phyloP scores from a whole-genome alignment of 2,888 invertebrate genomes.

The Tortrix viridana region DNA sequence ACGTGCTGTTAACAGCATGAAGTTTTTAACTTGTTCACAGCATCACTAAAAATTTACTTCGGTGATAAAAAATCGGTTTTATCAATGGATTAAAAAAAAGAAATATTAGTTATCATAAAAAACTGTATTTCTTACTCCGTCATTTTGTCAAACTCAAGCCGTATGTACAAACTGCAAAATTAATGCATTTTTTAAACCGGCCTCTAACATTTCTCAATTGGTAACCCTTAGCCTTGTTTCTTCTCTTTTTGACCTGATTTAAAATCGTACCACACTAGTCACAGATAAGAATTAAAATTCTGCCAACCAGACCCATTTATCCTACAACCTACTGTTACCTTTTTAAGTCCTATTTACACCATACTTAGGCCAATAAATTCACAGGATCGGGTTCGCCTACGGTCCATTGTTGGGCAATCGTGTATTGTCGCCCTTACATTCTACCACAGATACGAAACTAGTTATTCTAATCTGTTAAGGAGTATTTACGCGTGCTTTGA shows the following conservation, averaged over 20 bases:
- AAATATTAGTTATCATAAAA: no score
- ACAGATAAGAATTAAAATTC: conserved; percentile 12
- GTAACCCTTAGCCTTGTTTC: no score
- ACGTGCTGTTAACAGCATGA: no score
- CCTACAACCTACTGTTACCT: conserved; percentile 27
- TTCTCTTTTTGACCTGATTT: neutral
- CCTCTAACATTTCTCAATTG: no score
- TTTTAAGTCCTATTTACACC: conserved; percentile 36
- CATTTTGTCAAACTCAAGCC: no score
- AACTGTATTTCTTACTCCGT: no score
- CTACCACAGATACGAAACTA: conserved; percentile 35
- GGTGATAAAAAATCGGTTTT: no score
- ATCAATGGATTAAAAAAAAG: no score
- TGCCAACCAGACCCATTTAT: conserved; percentile 21
- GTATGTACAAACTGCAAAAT: no score
- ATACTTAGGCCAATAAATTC: conserved; percentile 34
- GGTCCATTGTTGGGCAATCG: conserved; percentile 55
- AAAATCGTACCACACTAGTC: conserved; percentile 1
- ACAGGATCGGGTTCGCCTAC: conserved; percentile 69
- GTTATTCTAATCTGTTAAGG: conserved; percentile 32
- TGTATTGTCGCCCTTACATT: conserved; percentile 38
- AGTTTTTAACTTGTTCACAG: no score
- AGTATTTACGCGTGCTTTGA: conserved; percentile 31
- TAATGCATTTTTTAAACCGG: no score
- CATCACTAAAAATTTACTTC: no score